Evolutionary conservation across 2,888 invertebrate species (phyloP).

Genomic region (Tipula unca): DNA sequence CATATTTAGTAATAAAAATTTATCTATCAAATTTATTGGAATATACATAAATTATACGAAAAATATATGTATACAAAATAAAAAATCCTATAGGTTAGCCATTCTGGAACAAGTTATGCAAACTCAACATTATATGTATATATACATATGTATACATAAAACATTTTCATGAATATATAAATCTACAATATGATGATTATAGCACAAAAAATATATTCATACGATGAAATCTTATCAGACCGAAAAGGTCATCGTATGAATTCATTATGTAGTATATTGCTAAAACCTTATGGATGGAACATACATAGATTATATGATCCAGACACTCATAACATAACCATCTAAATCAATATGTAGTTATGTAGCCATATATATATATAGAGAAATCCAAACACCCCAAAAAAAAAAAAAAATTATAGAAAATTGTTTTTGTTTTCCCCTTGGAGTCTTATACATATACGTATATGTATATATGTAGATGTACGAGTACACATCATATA

Average conservation of each 20-base stretch:
- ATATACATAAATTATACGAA: no score
- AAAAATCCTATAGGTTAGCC: background rate
- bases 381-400: background rate
- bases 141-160: background rate
- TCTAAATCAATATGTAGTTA: background rate
- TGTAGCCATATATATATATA: background rate
- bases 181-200: background rate
- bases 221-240: background rate
- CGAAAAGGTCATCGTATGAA: conserved; percentile 2
- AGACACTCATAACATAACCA: background rate
- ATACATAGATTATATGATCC: background rate
- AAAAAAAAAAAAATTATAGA: background rate
- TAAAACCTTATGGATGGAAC: background rate
- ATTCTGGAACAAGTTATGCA: background rate
- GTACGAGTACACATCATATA: background rate
- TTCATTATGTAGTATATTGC: background rate
- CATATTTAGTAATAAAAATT: no score
- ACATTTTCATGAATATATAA: background rate
- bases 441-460: background rate
- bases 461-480: no score
- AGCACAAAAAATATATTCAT: background rate
- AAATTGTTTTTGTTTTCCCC: background rate
- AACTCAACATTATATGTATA: background rate
- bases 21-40: no score
- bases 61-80: no score